phyloP scores from a whole-genome alignment of 2,797 vertebrate species.

The Corythornis leucogaster region DNA sequence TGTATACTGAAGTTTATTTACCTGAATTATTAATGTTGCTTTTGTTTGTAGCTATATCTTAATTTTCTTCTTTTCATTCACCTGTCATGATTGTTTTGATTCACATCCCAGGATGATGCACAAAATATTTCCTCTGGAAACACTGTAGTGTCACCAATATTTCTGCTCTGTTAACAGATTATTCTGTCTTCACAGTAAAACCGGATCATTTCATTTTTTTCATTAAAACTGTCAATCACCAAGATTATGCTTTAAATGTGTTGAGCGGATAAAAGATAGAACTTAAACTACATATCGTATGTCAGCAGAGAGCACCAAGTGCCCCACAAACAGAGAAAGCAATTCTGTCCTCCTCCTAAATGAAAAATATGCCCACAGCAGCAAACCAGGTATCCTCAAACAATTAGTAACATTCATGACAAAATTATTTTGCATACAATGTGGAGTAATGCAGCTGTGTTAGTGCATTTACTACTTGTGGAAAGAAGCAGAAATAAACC shows the following conservation, averaged over 20 bases:
- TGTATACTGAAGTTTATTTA: slow-evolving; percentile 77
- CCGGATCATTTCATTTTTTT: slow-evolving; percentile 54
- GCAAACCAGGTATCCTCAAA: background rate
- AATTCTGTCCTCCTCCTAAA: slow-evolving; percentile 20
- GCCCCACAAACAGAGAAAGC: slow-evolving; percentile 39
- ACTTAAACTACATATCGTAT: slow-evolving; percentile 71
- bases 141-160: slow-evolving; percentile 64
- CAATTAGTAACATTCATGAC: slow-evolving; percentile 49
- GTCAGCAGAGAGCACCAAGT: slow-evolving; percentile 64
- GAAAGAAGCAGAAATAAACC: background rate
- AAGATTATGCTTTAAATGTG: slow-evolving; percentile 74
- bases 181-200: slow-evolving; percentile 71
- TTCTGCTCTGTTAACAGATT: slow-evolving; percentile 77
- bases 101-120: slow-evolving; percentile 70
- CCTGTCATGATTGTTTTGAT: slow-evolving; percentile 77
- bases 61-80: slow-evolving; percentile 79
- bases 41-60: slow-evolving; percentile 78
- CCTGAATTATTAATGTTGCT: slow-evolving; percentile 81
- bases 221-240: slow-evolving; percentile 74
- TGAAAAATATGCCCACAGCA: slow-evolving; percentile 41
- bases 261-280: slow-evolving; percentile 70
- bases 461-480: background rate
- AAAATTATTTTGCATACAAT: slow-evolving; percentile 20
- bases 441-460: background rate
- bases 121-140: slow-evolving; percentile 77